Evolutionary conservation across 2,113 vertebrate species (phyloP).

Genomic region (Brachyhypopomus gauderio): DNA sequence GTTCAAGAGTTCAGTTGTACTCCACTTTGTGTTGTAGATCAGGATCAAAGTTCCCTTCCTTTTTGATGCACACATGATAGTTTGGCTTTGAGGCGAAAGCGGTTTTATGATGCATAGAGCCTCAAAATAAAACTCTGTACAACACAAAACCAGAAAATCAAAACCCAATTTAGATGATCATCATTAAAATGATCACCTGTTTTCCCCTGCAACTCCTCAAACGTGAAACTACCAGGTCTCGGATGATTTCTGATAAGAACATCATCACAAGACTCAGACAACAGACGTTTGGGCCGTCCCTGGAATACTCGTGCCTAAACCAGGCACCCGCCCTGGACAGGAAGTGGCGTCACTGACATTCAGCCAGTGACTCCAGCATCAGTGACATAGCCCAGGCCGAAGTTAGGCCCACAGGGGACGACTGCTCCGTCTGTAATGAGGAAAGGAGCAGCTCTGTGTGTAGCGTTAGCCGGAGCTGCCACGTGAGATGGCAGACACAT

Average conservation of each 20-base stretch:
- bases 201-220: neutral
- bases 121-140: neutral
- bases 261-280: neutral
- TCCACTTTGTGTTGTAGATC: neutral
- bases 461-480: slow-evolving; percentile 12
- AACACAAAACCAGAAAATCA: neutral
- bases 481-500: neutral
- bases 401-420: neutral
- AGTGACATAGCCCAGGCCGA: slow-evolving; percentile 12
- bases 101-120: neutral
- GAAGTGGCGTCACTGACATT: neutral
- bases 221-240: neutral
- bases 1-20: no score
- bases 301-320: neutral
- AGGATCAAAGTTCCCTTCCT: neutral
- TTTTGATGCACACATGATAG: neutral
- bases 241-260: neutral
- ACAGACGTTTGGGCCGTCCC: neutral
- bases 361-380: neutral
- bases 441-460: neutral
- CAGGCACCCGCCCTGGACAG: neutral
- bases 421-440: neutral
- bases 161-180: neutral
- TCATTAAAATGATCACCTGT: neutral
- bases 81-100: neutral